These are phyloP conservation scores for Phrynocephalus guinanensis DNA, from an alignment of 2,797 vertebrate species.

Conservation along the genomic window DNA sequence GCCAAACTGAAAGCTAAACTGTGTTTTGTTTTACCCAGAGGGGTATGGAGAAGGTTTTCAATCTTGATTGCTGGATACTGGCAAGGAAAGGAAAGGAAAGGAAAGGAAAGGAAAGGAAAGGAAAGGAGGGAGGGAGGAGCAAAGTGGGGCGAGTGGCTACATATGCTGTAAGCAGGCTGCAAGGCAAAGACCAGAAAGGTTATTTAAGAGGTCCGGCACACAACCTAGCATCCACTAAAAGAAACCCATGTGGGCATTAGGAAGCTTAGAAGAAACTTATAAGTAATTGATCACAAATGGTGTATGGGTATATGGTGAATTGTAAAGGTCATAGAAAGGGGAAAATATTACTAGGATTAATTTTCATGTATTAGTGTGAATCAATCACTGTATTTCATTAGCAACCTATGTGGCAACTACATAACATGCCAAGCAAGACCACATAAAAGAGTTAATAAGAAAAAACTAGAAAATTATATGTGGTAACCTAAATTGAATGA, in stretches of 20 bases:
- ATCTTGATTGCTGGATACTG: background rate
- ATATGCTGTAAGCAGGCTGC: background rate
- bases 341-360: background rate
- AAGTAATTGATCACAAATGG: background rate
- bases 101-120: background rate
- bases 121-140: background rate
- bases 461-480: background rate
- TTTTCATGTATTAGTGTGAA: background rate
- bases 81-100: background rate
- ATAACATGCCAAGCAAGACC: background rate
- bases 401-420: background rate
- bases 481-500: background rate
- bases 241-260: background rate
- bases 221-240: too few relatives aligned
- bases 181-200: background rate
- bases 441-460: background rate
- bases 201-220: background rate
- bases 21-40: constrained; percentile 22
- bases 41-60: background rate
- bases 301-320: background rate
- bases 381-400: background rate
- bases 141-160: background rate
- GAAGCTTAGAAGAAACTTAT: background rate
- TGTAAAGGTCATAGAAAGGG: background rate
- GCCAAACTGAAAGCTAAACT: background rate